Evolutionary conservation across 23 tunicate genomes (phyloP).

Genomic region (Ciona savignyi): DNA sequence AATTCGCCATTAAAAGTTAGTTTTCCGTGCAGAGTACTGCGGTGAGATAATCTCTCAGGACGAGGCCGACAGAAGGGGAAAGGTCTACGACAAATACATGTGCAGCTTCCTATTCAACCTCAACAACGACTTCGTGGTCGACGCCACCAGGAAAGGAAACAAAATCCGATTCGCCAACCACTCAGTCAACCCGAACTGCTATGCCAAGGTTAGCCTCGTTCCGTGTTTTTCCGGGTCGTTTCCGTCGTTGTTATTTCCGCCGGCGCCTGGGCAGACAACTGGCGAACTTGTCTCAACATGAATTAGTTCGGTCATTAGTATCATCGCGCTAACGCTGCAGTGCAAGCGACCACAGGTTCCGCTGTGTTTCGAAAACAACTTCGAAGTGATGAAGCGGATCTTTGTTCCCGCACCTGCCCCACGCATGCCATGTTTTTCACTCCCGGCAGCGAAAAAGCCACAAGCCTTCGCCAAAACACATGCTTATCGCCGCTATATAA

Average conservation of each 20-base stretch:
- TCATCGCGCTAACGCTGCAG: too few species aligned
- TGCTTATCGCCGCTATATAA: too few species aligned
- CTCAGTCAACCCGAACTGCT: constrained; percentile 89
- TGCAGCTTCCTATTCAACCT: constrained; percentile 94
- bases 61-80: constrained; percentile 97
- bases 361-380: not conserved
- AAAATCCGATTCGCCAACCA: constrained; percentile 98
- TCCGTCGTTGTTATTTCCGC: too few species aligned
- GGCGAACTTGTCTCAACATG: too few species aligned
- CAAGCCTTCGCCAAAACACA: too few species aligned
- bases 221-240: not conserved
- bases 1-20: too few species aligned
- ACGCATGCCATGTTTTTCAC: too few species aligned
- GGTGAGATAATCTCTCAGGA: constrained; percentile 95
- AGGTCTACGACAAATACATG: constrained; percentile 96
- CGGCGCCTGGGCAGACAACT: too few species aligned
- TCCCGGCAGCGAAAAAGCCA: not conserved
- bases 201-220: constrained; percentile 69
- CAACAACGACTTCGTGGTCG: constrained; percentile 91
- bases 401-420: constrained; percentile 1
- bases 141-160: constrained; percentile 96
- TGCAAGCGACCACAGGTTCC: too few species aligned
- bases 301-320: too few species aligned
- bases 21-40: constrained; percentile 56
- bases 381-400: not conserved